Evolutionary conservation across 2,113 vertebrate genomes (phyloP), one percentile per base, ranked within the genome.

Genomic region (Ellobius talpinus): DNA sequence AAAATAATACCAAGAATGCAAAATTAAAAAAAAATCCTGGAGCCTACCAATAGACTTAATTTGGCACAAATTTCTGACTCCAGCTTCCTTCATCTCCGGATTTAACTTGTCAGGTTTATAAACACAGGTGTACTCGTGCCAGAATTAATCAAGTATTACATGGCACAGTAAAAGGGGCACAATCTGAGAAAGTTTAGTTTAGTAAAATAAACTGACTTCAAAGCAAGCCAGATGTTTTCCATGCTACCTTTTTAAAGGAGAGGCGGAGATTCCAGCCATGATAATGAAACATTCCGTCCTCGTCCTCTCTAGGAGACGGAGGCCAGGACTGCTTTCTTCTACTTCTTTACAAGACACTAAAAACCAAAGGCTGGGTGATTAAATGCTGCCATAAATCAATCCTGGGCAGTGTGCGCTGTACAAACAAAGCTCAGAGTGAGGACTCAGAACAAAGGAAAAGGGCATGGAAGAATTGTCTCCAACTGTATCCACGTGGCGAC

Each of bases 191-290:
- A 95, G 81, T 76, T 97, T 94, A 88, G 61, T 91, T 97, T 68
- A 88, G 94, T 92, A 97, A 98, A 98, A 95, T 96, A 98, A 66
- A 79, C 58, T 95, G 68, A 96, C 95, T 97, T 97, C 93, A 98
- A 97, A 98, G 97, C 95, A 91, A 58, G 10, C 91, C 96, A 97
- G 96, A 98, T 97, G 89, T 90, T 84, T 98, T 98, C 95, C 97
- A 95, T 98, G 90, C 45, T 96, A 97, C 79, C 91, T 93, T 96
- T 66, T 45, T 93, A 95, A 96, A 76, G 68, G 42, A 81, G 55
- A 36, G 94, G 10, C 45, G 79, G 93, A 97, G 97, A 98, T 97
- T 96, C 97, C 98, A 95, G 70, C 93, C 90, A 26, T 45, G 92
- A 97, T 97, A 97, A 95, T 89, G 89, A 68, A 79, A 78, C 86